Conservation (phyloP, 2,888 invertebrate genomes). For the Leptinotarsa haldemani region DNA sequence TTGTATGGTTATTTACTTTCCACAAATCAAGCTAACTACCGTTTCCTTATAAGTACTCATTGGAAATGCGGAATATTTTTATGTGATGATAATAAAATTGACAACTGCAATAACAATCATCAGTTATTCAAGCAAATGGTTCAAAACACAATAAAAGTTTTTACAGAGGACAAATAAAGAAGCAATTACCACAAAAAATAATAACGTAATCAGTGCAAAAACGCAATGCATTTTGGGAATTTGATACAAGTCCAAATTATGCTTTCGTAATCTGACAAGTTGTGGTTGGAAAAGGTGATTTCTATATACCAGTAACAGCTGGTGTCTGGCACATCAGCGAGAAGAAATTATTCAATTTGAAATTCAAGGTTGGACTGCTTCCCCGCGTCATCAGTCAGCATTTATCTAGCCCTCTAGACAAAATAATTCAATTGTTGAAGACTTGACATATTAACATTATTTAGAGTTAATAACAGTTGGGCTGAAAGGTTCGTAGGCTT, state of each 20-base stretch:
- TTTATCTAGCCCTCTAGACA: too few relatives aligned
- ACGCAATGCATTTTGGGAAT: too few relatives aligned
- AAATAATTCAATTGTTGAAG: too few relatives aligned
- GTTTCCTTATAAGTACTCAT: background rate
- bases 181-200: too few relatives aligned
- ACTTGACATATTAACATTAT: too few relatives aligned
- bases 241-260: too few relatives aligned
- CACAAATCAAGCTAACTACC: background rate
- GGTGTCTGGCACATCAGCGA: background rate
- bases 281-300: background rate
- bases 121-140: background rate
- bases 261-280: too few relatives aligned
- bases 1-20: background rate
- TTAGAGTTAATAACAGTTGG: too few relatives aligned
- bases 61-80: background rate
- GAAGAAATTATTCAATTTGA: background rate
- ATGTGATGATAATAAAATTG: background rate
- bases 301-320: background rate
- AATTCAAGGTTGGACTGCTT: background rate
- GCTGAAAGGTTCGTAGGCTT: too few relatives aligned
- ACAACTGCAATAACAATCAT: background rate
- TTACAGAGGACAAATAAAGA: background rate
- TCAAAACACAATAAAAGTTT: background rate
- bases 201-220: too few relatives aligned
- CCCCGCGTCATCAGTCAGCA: too few relatives aligned